A percentile compares a stretch with the other conserved stretches of the same genome.
Conservation (phyloP, 2,888 invertebrate genomes). For the Campaea margaritaria region DNA sequence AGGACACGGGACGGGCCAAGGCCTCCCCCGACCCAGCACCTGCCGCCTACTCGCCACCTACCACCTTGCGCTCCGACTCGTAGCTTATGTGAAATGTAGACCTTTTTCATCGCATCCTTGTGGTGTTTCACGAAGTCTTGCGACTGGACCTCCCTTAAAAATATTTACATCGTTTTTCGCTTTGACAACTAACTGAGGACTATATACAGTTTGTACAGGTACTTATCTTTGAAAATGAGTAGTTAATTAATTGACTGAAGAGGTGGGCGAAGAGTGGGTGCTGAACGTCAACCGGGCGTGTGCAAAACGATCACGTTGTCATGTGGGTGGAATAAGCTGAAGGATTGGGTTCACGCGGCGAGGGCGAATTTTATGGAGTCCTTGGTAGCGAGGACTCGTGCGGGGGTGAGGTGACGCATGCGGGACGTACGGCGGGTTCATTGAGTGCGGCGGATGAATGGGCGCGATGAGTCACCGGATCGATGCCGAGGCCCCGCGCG, state of each 20-base stretch:
- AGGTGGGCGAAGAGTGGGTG: slow-evolving; percentile 55
- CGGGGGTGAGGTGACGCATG: slow-evolving; percentile 53
- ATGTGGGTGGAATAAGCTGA: slow-evolving; percentile 69
- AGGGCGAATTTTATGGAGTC: slow-evolving; percentile 75
- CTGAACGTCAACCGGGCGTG: slow-evolving; percentile 39
- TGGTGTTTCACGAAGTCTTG: slow-evolving; percentile 6
- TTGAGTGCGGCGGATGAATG: slow-evolving; percentile 84
- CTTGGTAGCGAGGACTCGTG: slow-evolving; percentile 72
- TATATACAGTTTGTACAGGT: slow-evolving; percentile 2
- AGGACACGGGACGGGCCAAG: slow-evolving; percentile 74
- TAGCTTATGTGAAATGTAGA: slow-evolving; percentile 26
- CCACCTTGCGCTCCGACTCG: slow-evolving; percentile 40
- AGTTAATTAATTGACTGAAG: slow-evolving; percentile 21
- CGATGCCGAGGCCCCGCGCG: slow-evolving; percentile 62
- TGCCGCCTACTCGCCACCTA: slow-evolving; percentile 54
- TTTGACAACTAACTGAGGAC: slow-evolving; percentile 6
- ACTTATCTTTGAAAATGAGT: slow-evolving; percentile 16
- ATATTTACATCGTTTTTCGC: slow-evolving; percentile 22
- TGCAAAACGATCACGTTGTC: slow-evolving; percentile 58
- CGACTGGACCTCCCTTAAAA: slow-evolving; percentile 14
- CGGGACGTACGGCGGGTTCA: slow-evolving; percentile 69
- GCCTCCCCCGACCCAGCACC: slow-evolving; percentile 60
- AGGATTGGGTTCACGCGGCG: slow-evolving; percentile 67
- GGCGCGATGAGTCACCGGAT: slow-evolving; percentile 81
- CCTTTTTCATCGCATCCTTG: slow-evolving; percentile 26